A percentile compares a stretch with the other conserved stretches of the same genome.
phyloP scores from a whole-genome alignment of 2,113 vertebrate genomes.

The Phalacrocorax brasilianus region DNA sequence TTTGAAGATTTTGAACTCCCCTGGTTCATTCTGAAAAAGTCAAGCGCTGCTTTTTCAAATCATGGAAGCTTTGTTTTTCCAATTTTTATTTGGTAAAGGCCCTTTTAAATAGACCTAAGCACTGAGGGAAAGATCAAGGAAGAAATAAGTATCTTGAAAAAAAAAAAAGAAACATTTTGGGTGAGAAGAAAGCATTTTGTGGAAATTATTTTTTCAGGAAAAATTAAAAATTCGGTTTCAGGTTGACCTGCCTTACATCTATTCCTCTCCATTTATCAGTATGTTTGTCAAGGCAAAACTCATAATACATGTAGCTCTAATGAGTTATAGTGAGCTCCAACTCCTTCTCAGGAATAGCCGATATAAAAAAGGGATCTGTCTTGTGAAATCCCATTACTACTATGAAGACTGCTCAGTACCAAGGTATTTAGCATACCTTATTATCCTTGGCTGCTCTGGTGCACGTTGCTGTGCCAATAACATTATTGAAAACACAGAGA shows the following conservation, averaged over 20 bases:
- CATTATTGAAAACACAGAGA: not conserved
- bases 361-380: not conserved
- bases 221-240: not conserved
- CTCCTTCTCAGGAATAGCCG: not conserved
- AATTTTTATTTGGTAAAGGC: not conserved
- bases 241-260: not conserved
- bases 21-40: not conserved
- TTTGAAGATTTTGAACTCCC: not conserved
- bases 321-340: not conserved
- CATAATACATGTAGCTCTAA: not conserved
- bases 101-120: not conserved
- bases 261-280: not conserved
- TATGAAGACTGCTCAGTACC: not conserved
- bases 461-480: not conserved
- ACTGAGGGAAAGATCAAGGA: not conserved
- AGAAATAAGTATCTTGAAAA: not conserved
- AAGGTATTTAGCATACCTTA: not conserved
- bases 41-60: not conserved
- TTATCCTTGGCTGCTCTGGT: not conserved
- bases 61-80: not conserved
- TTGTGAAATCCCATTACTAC: not conserved
- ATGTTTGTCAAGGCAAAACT: not conserved
- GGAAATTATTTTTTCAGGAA: not conserved
- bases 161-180: not conserved
- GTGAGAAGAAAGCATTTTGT: not conserved